Evolutionary conservation across 2,888 invertebrate species (phyloP), one percentile per base, ranked within the genome.

Genomic region (Nemoura dubitans): DNA sequence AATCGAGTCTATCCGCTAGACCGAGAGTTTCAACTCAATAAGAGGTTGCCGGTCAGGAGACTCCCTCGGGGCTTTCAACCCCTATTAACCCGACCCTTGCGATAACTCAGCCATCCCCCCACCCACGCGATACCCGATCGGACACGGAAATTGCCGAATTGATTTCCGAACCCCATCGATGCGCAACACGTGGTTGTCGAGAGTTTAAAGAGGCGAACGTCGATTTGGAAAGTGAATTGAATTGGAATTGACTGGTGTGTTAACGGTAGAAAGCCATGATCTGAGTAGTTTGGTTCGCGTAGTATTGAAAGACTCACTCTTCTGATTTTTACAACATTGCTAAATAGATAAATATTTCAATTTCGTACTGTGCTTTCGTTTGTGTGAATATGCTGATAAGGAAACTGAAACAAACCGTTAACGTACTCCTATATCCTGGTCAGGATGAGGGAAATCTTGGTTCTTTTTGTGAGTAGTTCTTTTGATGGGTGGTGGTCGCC

Each of bases 51-150:
- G 84, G 84, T 84, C 84, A 84, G 59, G 59, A 2, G 6, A 25
- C 29, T 59, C 84, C 84, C 84, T 16, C 2, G 84, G 59, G 84
- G n/a, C 27, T 81, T 81, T 76, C 84, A 84, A 84, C 84, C 84
- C 84, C 81, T 27, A 78, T 78, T 59, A 59, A 59, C 59, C 59
- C 59, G 59, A 59, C 59, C 59, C 59, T 10, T 26, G 26, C 78
- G n/a, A 78, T 28, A 78, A 78, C 78, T 78, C 78, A 28, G 3
- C 59, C 59, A 76, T 21, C 76, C n/a, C 76, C 76, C 5, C 21
- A 3, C 26, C 80, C 36, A 3, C 3, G 36, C 36, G 36, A 3
- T 10, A 36, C 36, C 59, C 84, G 84, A 84, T 84, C 84, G 59
- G 30, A 76, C 28, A 25, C 84, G 84, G 59, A 59, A 43, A 84